Evolutionary conservation across 1,140 invertebrate species (phyloP).

Genomic region (Grapholita molesta): DNA sequence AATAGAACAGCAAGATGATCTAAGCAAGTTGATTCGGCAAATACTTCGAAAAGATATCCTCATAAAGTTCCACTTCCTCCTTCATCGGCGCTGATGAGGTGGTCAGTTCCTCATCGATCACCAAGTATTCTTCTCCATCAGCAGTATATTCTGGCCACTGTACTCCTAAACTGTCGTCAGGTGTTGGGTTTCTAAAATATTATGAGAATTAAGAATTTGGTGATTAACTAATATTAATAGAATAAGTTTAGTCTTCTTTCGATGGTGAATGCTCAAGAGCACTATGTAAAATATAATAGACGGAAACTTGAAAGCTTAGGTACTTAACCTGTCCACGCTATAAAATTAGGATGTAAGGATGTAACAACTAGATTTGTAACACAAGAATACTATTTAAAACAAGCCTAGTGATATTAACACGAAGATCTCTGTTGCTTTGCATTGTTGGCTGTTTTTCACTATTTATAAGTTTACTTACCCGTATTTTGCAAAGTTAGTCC

Average conservation of each 20-base stretch:
- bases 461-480: constrained; percentile 30
- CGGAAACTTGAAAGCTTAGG: no score
- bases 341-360: no score
- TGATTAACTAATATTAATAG: no score
- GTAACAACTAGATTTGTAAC: no score
- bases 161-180: constrained; percentile 25
- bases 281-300: no score
- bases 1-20: no score
- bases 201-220: constrained; percentile 5
- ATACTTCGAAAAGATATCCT: constrained; percentile 32
- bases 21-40: neutral
- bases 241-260: no score
- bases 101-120: constrained; percentile 32
- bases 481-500: constrained; percentile 53
- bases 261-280: no score
- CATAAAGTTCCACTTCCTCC: constrained; percentile 39
- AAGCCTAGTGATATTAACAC: neutral
- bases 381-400: neutral
- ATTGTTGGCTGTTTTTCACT: neutral
- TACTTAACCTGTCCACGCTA: no score
- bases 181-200: constrained; percentile 40
- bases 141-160: constrained; percentile 35
- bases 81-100: constrained; percentile 23
- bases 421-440: neutral
- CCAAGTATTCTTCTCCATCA: constrained; percentile 31